These are phyloP conservation scores for Pleuronectes platessa DNA, from an alignment of 2,113 vertebrate species.

Conservation along the genomic window DNA sequence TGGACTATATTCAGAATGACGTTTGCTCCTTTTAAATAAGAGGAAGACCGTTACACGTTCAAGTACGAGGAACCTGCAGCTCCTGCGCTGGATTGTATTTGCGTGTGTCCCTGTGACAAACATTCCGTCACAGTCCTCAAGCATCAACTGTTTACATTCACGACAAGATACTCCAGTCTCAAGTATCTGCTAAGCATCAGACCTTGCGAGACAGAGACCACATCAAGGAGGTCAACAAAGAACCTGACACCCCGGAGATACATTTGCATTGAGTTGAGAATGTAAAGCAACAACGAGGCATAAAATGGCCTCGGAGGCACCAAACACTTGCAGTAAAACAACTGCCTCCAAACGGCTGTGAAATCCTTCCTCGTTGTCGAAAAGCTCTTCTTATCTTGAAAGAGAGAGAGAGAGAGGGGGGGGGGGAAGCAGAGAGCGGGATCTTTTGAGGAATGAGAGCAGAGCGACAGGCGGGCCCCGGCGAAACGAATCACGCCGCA, in stretches of 20 bases:
- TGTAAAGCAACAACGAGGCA: conserved; percentile 66
- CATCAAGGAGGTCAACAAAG: conserved; percentile 81
- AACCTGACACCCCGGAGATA: conserved; percentile 75
- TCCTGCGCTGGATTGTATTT: conserved; percentile 49
- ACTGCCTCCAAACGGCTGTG: conserved; percentile 63
- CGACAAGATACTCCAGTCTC: conserved; percentile 74
- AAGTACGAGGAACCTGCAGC: conserved; percentile 15
- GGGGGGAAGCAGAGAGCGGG: background rate
- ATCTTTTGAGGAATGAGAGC: conserved; percentile 52
- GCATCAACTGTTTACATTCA: conserved; percentile 78
- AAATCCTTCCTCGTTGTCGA: conserved; percentile 62
- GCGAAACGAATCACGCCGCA: conserved; percentile 47
- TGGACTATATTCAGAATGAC: background rate
- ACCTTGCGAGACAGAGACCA: conserved; percentile 76
- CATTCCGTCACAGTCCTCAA: conserved; percentile 71
- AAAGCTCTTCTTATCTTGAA: conserved; percentile 54
- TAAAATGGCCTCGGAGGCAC: conserved; percentile 60
- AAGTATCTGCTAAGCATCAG: conserved; percentile 79
- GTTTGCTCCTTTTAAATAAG: conserved; percentile 10
- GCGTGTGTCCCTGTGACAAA: conserved; percentile 63
- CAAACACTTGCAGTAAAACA: conserved; percentile 71
- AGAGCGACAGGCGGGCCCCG: conserved; percentile 27
- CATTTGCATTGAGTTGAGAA: conserved; percentile 82
- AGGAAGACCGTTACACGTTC: conserved; percentile 10
- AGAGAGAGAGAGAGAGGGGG: conserved; percentile 1